Conservation (phyloP, 2,797 vertebrate species). For the Silurus aristotelis region DNA sequence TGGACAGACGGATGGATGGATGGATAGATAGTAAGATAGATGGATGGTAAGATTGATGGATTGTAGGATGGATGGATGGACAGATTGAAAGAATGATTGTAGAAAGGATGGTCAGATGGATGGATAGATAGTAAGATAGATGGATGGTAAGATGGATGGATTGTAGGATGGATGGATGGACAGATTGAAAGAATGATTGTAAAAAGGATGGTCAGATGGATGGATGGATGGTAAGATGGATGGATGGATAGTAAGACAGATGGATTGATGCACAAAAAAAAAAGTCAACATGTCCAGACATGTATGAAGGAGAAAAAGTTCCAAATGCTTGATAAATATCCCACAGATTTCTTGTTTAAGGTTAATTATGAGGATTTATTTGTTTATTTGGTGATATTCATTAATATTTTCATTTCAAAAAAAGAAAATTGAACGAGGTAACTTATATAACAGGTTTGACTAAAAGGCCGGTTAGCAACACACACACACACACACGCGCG, state of each 20-base stretch:
- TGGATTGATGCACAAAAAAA: neutral
- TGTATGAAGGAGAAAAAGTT: neutral
- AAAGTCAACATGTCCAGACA: conserved; percentile 3
- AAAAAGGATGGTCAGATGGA: no score
- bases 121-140: no score
- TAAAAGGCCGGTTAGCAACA: neutral
- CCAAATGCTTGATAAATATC: neutral
- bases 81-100: no score
- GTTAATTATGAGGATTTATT: neutral
- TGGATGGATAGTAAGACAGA: neutral
- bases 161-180: no score
- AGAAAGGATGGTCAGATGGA: no score
- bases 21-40: no score
- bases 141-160: neutral
- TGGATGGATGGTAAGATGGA: no score
- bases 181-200: no score
- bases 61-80: no score
- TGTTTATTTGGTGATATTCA: neutral
- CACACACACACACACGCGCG: neutral
- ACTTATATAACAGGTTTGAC: conserved; percentile 21
- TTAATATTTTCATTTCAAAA: neutral
- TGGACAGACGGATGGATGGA: no score
- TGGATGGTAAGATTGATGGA: no score
- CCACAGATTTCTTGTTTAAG: neutral
- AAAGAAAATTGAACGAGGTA: neutral